Evolutionary conservation across 2,797 vertebrate genomes (phyloP).

Genomic region (Phrynocephalus forsythii): DNA sequence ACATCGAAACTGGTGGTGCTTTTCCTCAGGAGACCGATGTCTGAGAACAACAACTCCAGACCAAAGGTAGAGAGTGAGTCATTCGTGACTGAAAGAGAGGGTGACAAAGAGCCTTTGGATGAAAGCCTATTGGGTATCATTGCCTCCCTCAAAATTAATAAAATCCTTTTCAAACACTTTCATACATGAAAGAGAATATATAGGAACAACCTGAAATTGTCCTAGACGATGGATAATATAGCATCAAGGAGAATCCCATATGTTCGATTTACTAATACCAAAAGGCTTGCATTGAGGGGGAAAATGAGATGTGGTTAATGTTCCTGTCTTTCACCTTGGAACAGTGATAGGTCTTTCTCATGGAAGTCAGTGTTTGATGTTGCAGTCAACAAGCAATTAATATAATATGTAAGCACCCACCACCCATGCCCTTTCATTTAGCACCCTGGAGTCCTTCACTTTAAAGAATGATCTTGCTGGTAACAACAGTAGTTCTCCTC

Average conservation of each 20-base stretch:
- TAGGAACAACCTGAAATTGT: too few relatives aligned
- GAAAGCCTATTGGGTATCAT: background rate
- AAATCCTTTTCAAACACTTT: background rate
- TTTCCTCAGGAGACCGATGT: slow-evolving; percentile 70
- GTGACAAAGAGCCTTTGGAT: accelerated
- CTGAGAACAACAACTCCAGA: slow-evolving; percentile 73
- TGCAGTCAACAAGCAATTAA: background rate
- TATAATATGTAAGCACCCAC: too few relatives aligned
- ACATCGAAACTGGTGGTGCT: slow-evolving; percentile 63
- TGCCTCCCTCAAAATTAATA: too few relatives aligned
- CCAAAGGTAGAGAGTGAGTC: slow-evolving; percentile 67
- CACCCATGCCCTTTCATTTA: background rate
- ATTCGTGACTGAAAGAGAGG: slow-evolving; percentile 67
- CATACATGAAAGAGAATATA: background rate
- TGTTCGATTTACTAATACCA: background rate
- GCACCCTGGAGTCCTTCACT: background rate
- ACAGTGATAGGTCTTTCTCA: background rate
- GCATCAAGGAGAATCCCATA: background rate
- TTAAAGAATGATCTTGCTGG: background rate
- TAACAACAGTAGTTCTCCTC: background rate
- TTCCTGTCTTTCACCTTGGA: background rate
- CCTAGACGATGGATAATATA: background rate
- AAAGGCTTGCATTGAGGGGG: background rate
- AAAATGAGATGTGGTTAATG: background rate
- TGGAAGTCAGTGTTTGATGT: background rate